These are phyloP conservation scores for Drosophila ustulata DNA, from an alignment of 2,888 invertebrate genomes.

Conservation along the genomic window DNA sequence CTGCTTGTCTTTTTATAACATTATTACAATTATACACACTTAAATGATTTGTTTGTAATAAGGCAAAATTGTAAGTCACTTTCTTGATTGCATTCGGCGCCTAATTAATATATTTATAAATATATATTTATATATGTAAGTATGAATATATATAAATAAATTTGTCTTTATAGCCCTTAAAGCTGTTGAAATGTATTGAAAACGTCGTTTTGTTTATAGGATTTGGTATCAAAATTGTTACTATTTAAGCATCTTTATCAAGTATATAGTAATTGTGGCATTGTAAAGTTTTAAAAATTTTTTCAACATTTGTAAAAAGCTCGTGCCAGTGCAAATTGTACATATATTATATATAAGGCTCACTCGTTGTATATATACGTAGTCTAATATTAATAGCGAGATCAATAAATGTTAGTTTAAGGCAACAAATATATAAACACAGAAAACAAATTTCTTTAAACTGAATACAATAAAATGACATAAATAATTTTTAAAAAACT, in stretches of 20 bases:
- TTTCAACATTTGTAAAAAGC: conserved; percentile 45
- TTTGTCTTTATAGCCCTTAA: conserved; percentile 40
- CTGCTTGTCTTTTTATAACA: conserved; percentile 4
- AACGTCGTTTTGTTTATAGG: conserved; percentile 22
- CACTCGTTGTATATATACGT: conserved; percentile 50
- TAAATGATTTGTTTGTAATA: conserved; percentile 55
- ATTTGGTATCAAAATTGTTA: conserved; percentile 44
- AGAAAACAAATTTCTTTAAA: conserved; percentile 29
- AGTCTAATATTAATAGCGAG: conserved; percentile 49
- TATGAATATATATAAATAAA: conserved; percentile 32
- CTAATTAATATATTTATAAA: conserved; percentile 39
- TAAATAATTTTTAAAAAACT: conserved; percentile 35
- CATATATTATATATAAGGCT: conserved; percentile 53
- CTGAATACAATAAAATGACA: conserved; percentile 9
- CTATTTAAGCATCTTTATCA: conserved; percentile 38
- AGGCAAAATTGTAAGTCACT: conserved; percentile 70
- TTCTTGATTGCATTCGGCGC: conserved; percentile 69
- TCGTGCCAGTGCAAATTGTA: conserved; percentile 34
- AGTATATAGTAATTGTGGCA: conserved; percentile 17
- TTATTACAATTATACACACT: conserved; percentile 24
- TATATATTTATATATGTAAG: conserved; percentile 32
- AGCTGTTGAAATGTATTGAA: conserved; percentile 59
- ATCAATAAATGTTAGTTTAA: conserved; percentile 48
- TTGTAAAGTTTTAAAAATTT: conserved; percentile 61
- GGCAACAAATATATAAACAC: conserved; percentile 30